Conservation (phyloP, 2,888 invertebrate genomes). For the Choristoneura rosaceana region DNA sequence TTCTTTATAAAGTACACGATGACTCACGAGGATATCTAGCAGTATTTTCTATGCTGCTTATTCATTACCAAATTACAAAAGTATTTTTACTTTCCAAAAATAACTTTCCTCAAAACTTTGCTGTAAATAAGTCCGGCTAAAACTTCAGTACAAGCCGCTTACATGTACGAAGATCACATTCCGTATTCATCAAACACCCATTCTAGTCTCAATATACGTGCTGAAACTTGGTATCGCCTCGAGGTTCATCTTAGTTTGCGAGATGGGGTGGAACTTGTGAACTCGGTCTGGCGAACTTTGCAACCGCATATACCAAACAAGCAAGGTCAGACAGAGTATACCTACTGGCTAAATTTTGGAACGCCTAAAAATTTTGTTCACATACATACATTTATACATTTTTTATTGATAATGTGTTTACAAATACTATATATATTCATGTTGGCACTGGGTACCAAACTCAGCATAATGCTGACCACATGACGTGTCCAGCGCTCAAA, state of each 20-base stretch:
- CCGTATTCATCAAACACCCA: slow-evolving; percentile 77
- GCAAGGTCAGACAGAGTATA: slow-evolving; percentile 47
- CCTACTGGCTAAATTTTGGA: slow-evolving; percentile 42
- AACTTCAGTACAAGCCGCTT: slow-evolving; percentile 38
- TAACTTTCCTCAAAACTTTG: not conserved
- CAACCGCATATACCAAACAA: slow-evolving; percentile 71
- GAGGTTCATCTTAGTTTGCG: slow-evolving; percentile 75
- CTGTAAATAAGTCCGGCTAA: slow-evolving; percentile 27
- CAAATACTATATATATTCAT: too few relatives aligned
- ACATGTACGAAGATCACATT: slow-evolving; percentile 62
- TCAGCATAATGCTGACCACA: too few relatives aligned
- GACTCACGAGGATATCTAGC: too few relatives aligned
- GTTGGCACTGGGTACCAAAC: too few relatives aligned
- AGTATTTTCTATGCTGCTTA: too few relatives aligned
- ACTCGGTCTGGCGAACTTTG: slow-evolving; percentile 64
- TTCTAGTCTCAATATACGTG: slow-evolving; percentile 74
- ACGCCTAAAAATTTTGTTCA: slow-evolving; percentile 22
- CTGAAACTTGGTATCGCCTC: slow-evolving; percentile 69
- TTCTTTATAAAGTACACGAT: too few relatives aligned
- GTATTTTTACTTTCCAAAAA: too few relatives aligned
- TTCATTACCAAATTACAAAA: too few relatives aligned
- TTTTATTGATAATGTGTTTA: too few relatives aligned
- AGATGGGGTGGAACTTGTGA: slow-evolving; percentile 69
- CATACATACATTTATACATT: not conserved
- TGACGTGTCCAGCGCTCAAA: too few relatives aligned